A percentile compares a stretch with the other conserved stretches of the same genome.
Evolutionary conservation across 2,888 invertebrate species (phyloP).

Genomic region (Galerucella nymphaeae): DNA sequence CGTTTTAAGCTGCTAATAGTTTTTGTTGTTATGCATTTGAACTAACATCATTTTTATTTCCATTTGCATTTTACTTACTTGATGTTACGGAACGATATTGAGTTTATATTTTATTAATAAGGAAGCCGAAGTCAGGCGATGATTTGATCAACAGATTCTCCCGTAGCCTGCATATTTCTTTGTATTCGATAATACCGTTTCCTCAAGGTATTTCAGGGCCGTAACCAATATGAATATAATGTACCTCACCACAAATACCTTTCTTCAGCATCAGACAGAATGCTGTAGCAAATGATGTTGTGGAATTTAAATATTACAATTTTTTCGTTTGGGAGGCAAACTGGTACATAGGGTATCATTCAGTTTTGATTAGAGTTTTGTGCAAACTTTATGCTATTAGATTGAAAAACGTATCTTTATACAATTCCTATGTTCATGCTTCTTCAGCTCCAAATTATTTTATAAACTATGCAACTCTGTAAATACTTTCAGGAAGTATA

Average conservation of each 20-base stretch:
- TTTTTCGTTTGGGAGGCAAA: no score
- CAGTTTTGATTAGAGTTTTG: no score
- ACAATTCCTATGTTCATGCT: no score
- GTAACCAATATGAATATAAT: slow-evolving; percentile 15
- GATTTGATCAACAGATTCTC: background rate
- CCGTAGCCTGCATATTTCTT: background rate
- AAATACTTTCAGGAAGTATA: no score
- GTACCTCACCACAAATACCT: background rate
- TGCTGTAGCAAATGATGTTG: no score
- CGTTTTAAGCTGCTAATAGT: background rate
- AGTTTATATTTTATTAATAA: background rate
- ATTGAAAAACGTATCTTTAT: no score
- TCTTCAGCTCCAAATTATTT: no score
- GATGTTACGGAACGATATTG: background rate
- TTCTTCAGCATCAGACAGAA: no score
- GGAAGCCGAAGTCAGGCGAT: background rate
- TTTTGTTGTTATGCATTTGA: background rate
- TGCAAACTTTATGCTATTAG: no score
- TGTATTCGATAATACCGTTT: background rate
- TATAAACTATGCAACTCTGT: no score
- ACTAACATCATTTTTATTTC: background rate
- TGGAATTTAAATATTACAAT: no score
- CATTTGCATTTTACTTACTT: background rate
- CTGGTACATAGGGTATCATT: no score
- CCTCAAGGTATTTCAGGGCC: slow-evolving; percentile 15